These are phyloP conservation scores for Neelides folsomi DNA, from an alignment of 2,888 invertebrate species.

Conservation along the genomic window DNA sequence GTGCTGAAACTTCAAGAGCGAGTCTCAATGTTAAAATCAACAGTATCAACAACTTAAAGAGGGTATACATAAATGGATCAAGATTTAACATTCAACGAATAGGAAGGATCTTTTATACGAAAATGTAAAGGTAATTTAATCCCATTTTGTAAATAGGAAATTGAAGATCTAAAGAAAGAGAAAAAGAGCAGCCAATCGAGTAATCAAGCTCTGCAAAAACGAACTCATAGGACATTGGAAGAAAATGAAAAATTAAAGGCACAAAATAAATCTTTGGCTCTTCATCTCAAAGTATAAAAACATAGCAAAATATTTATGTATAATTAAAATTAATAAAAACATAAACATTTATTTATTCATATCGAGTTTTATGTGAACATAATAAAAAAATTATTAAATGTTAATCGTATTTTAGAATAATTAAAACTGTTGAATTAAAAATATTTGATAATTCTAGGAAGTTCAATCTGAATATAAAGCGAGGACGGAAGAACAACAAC, in stretches of 20 bases:
- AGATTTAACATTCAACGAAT: not conserved
- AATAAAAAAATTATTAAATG: too few species aligned
- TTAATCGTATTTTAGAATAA: too few species aligned
- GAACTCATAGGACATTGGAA: slow-evolving; percentile 42
- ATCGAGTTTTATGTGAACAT: too few species aligned
- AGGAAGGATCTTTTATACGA: not conserved
- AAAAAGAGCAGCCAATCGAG: slow-evolving; percentile 40
- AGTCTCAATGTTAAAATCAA: slow-evolving; percentile 31
- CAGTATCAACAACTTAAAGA: slow-evolving; percentile 18
- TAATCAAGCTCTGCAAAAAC: slow-evolving; percentile 40
- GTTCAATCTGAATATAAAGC: slow-evolving; percentile 18
- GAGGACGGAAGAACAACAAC: slow-evolving; percentile 18
- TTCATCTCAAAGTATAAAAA: slow-evolving; percentile 35
- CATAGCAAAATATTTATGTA: too few species aligned
- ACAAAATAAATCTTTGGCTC: slow-evolving; percentile 36
- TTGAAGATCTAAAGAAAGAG: slow-evolving; percentile 41
- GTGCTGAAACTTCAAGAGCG: slow-evolving; percentile 36
- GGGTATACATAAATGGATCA: slow-evolving; percentile 6
- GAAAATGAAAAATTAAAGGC: slow-evolving; percentile 41
- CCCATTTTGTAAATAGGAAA: slow-evolving; percentile 37
- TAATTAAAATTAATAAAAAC: not conserved
- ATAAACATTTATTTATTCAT: too few species aligned
- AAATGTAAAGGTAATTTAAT: not conserved
- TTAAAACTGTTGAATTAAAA: not conserved
- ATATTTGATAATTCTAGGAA: slow-evolving; percentile 13